Percentiles rank a stretch among this genome's conserved stretches.
phyloP scores from a whole-genome alignment of 2,888 invertebrate genomes.

The Cephonodes hylas region DNA sequence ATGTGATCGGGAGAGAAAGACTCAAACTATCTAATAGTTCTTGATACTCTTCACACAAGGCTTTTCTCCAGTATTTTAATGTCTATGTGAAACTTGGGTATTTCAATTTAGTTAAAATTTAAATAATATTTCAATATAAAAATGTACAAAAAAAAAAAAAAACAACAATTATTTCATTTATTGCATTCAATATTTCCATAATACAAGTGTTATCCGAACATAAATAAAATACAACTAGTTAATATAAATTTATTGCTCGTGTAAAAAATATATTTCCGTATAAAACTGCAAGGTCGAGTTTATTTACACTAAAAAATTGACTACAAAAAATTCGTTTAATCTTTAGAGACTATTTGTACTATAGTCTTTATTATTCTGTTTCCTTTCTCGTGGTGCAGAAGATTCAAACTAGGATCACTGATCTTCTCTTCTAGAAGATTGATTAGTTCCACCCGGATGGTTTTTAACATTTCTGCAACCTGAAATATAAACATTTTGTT shows the following conservation, averaged over 20 bases:
- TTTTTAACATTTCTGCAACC: slow-evolving; percentile 92
- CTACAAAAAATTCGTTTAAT: slow-evolving; percentile 45
- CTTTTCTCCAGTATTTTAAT: too few relatives aligned
- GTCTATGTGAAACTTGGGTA: too few relatives aligned
- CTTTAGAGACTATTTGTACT: slow-evolving; percentile 84
- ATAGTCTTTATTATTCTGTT: slow-evolving; percentile 89
- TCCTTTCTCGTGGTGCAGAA: slow-evolving; percentile 87
- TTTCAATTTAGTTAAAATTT: too few relatives aligned
- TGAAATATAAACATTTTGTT: slow-evolving; percentile 37
- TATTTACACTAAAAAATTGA: neutral
- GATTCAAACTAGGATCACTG: slow-evolving; percentile 88
- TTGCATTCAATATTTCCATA: neutral
- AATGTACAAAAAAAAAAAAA: neutral
- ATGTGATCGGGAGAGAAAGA: too few relatives aligned
- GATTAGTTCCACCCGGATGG: slow-evolving; percentile 87
- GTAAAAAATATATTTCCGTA: slow-evolving; percentile 4
- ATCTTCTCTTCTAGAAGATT: slow-evolving; percentile 92
- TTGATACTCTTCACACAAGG: too few relatives aligned
- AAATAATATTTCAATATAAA: too few relatives aligned
- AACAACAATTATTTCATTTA: neutral
- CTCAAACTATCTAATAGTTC: too few relatives aligned
- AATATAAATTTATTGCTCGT: neutral
- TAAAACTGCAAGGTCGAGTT: neutral
- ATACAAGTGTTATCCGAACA: neutral
- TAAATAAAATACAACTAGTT: neutral